Conservation (phyloP, 2,888 invertebrate genomes). For the Nemotelus pantherinus region DNA sequence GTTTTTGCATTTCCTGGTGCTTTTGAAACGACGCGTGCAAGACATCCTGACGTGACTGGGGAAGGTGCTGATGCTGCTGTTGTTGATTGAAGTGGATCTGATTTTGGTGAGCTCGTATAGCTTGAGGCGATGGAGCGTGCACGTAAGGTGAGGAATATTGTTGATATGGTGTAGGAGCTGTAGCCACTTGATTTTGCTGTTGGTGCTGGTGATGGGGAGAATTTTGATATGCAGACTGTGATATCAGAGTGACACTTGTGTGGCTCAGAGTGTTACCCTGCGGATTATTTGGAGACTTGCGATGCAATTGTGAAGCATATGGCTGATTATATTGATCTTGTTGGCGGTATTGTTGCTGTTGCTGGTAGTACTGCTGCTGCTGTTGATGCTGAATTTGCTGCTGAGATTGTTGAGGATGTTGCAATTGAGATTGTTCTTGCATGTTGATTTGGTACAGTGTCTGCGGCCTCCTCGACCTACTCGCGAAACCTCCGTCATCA, state of each 20-base stretch:
- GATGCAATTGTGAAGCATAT: slow-evolving; percentile 30
- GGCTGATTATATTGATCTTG: slow-evolving; percentile 33
- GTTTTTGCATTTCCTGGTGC: slow-evolving; percentile 50
- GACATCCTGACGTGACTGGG: slow-evolving; percentile 59
- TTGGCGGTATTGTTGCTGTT: slow-evolving; percentile 33
- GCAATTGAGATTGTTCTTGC: slow-evolving; percentile 34
- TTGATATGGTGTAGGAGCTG: slow-evolving; percentile 29
- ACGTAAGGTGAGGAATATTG: slow-evolving; percentile 48
- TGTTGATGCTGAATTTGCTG: slow-evolving; percentile 46
- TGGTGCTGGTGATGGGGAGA: slow-evolving; percentile 28
- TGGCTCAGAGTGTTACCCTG: slow-evolving; percentile 44
- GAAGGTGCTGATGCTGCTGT: slow-evolving; percentile 40
- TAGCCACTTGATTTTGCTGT: slow-evolving; percentile 22
- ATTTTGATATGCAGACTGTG: slow-evolving; percentile 14
- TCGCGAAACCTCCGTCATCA: slow-evolving; percentile 70
- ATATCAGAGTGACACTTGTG: slow-evolving; percentile 8
- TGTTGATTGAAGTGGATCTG: slow-evolving; percentile 43
- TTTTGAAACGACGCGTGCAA: slow-evolving; percentile 51
- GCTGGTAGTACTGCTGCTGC: slow-evolving; percentile 27
- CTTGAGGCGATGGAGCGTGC: slow-evolving; percentile 46
- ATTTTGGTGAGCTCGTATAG: slow-evolving; percentile 46
- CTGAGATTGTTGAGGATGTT: slow-evolving; percentile 43
- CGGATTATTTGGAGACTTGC: slow-evolving; percentile 51
- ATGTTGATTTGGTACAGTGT: slow-evolving; percentile 50
- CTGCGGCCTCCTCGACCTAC: slow-evolving; percentile 51